Evolutionary conservation across 2,888 invertebrate species (phyloP).

Genomic region (Fragum fragum): DNA sequence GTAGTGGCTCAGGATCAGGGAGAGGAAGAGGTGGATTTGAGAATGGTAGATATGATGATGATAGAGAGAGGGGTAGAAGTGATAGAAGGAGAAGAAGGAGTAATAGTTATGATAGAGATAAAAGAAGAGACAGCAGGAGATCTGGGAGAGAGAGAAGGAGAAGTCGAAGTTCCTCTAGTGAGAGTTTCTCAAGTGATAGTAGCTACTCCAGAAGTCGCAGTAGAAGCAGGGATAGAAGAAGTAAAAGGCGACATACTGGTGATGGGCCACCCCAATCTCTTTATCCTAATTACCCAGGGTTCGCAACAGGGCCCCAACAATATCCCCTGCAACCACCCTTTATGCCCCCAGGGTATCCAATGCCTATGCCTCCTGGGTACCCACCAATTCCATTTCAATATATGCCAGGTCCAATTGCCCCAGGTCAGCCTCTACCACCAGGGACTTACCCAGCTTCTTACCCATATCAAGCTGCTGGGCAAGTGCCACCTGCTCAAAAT

Average conservation of each 20-base stretch:
- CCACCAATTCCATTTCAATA: slow-evolving; percentile 4
- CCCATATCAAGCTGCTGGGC: background rate
- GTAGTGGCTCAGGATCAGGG: background rate
- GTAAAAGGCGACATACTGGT: background rate
- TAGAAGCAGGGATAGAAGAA: background rate
- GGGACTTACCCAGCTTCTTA: slow-evolving; percentile 18
- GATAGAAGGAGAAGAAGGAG: background rate
- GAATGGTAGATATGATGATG: background rate
- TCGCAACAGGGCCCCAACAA: background rate
- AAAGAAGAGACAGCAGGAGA: slow-evolving; percentile 9
- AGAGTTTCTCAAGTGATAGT: background rate
- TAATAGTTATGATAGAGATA: background rate
- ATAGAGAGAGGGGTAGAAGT: background rate
- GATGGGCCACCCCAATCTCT: background rate
- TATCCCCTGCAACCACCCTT: background rate
- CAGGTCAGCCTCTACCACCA: background rate
- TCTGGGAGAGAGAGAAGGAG: background rate
- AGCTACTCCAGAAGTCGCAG: background rate
- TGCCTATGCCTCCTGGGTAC: slow-evolving; percentile 10
- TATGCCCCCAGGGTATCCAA: slow-evolving; percentile 20
- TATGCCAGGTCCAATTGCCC: background rate
- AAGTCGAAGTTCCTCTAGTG: background rate
- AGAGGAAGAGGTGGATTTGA: background rate
- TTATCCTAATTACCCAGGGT: background rate
- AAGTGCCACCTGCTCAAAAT: background rate